Conservation (phyloP, 2,797 vertebrate species). For the Petrocephalus sullivani region DNA sequence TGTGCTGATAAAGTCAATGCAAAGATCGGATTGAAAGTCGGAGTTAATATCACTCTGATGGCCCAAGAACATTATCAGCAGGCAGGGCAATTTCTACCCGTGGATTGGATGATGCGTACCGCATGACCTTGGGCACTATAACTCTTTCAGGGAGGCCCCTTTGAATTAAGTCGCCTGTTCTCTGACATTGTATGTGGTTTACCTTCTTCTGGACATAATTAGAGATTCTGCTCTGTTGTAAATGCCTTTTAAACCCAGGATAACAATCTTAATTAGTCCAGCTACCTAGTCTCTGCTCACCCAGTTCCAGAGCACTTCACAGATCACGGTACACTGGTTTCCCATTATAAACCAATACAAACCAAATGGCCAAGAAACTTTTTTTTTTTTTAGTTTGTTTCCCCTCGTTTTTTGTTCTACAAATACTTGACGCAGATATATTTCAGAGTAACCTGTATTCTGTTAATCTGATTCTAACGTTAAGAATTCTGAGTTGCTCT, state of each 20-base stretch:
- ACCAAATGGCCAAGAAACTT: slow-evolving; percentile 4
- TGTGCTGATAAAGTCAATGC: not conserved
- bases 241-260: slow-evolving; percentile 15
- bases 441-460: not conserved
- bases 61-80: not conserved
- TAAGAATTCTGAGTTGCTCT: not conserved
- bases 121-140: not conserved
- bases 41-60: not conserved
- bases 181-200: slow-evolving; percentile 4
- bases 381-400: not conserved
- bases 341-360: not conserved
- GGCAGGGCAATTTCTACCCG: not conserved
- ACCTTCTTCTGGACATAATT: not conserved
- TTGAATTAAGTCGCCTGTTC: slow-evolving; percentile 1
- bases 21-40: not conserved
- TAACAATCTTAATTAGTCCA: slow-evolving; percentile 17
- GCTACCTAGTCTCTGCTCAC: not conserved
- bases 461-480: too few relatives aligned
- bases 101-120: not conserved
- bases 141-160: not conserved
- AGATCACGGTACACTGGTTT: not conserved
- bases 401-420: not conserved
- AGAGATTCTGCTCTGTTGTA: not conserved
- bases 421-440: not conserved
- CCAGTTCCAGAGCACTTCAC: not conserved